Percentiles rank a stretch among this genome's conserved stretches.
phyloP scores from a whole-genome alignment of 2,113 vertebrate species.

The Syngnathus typhle region DNA sequence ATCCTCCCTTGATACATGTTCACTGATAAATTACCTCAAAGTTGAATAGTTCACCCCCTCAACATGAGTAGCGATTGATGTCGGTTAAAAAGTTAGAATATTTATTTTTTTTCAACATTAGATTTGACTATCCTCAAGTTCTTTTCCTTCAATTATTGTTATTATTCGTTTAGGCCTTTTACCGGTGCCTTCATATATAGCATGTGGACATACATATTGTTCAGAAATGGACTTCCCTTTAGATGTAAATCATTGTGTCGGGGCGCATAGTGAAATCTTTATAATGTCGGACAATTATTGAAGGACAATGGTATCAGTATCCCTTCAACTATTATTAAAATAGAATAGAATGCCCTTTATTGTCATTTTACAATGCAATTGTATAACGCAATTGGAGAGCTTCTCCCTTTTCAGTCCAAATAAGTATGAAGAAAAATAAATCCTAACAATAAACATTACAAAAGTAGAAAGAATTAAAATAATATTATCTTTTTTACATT shows the following conservation, averaged over 20 bases:
- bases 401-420: too few relatives aligned
- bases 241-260: background rate
- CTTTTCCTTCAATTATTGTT: background rate
- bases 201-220: background rate
- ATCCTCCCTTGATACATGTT: slow-evolving; percentile 27
- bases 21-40: slow-evolving; percentile 17
- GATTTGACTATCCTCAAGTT: background rate
- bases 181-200: background rate
- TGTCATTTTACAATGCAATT: too few relatives aligned
- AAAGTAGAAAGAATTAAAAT: too few relatives aligned
- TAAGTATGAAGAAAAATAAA: too few relatives aligned
- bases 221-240: background rate
- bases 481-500: too few relatives aligned
- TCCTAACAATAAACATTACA: too few relatives aligned
- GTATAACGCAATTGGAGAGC: too few relatives aligned
- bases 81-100: background rate
- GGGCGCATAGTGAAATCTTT: background rate
- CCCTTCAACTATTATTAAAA: background rate
- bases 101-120: background rate
- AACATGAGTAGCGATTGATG: background rate
- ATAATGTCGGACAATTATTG: background rate
- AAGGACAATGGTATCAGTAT: too few relatives aligned
- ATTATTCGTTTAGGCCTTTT: background rate
- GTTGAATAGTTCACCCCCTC: slow-evolving; percentile 2
- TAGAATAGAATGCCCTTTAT: too few relatives aligned